Evolutionary conservation across 2,888 invertebrate genomes (phyloP).

Genomic region (Drosophila putrida): DNA sequence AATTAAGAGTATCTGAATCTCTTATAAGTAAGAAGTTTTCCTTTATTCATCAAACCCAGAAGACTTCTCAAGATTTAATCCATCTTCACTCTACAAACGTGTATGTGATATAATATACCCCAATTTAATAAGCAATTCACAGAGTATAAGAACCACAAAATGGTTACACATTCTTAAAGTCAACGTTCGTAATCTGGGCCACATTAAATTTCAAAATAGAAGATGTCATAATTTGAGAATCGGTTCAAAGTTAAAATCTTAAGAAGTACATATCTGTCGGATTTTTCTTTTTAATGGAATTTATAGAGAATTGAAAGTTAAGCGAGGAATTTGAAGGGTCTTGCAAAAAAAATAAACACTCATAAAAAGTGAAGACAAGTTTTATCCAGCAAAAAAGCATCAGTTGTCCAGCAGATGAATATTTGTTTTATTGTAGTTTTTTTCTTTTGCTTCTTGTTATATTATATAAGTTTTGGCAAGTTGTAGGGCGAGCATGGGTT

Average conservation of each 20-base stretch:
- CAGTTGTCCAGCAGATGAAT: conserved; percentile 34
- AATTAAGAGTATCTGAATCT: too few species aligned
- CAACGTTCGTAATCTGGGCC: conserved; percentile 7
- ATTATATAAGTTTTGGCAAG: conserved; percentile 50
- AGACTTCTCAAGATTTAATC: background rate
- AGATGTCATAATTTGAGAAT: conserved; percentile 23
- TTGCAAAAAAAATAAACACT: conserved; percentile 1
- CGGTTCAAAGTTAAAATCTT: conserved; percentile 8
- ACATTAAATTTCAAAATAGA: conserved; percentile 21
- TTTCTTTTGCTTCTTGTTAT: conserved; percentile 15
- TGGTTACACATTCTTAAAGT: conserved; percentile 14
- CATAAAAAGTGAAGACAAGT: conserved; percentile 14
- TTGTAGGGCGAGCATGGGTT: conserved; percentile 32
- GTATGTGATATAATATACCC: background rate
- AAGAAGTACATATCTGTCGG: background rate
- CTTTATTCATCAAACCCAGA: too few species aligned
- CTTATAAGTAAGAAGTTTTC: too few species aligned
- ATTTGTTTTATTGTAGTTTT: conserved; percentile 11
- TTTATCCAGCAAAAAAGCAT: conserved; percentile 33
- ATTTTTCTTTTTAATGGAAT: conserved; percentile 5
- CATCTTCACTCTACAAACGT: background rate
- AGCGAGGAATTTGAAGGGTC: conserved; percentile 49
- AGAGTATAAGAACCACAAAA: conserved; percentile 12
- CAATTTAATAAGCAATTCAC: background rate
- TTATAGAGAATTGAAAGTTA: conserved; percentile 12